A percentile compares a stretch with the other conserved stretches of the same genome.
phyloP scores from a whole-genome alignment of 2,888 invertebrate species.

The Chelonus formosanus region DNA sequence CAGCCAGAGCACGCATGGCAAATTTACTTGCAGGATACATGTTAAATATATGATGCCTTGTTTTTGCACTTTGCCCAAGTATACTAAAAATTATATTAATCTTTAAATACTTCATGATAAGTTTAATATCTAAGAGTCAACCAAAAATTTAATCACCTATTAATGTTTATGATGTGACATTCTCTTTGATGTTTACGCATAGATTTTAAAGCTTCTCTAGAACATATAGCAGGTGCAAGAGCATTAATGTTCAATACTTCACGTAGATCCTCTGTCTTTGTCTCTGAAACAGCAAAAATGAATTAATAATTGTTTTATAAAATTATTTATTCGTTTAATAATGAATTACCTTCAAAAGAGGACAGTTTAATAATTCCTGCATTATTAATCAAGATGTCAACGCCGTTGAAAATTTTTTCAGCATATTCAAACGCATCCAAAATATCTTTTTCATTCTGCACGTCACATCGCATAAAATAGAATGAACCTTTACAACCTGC shows the following conservation, averaged over 20 bases:
- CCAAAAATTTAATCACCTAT: slow-evolving; percentile 44
- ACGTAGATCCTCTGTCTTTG: slow-evolving; percentile 44
- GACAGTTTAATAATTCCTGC: slow-evolving; percentile 58
- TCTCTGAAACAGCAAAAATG: slow-evolving; percentile 40
- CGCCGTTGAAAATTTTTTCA: slow-evolving; percentile 56
- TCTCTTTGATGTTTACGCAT: slow-evolving; percentile 45
- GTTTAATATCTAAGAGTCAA: background rate
- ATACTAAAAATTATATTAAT: slow-evolving; percentile 33
- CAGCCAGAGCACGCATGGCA: slow-evolving; percentile 64
- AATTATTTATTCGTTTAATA: background rate
- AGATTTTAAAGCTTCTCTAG: slow-evolving; percentile 48
- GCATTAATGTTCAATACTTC: slow-evolving; percentile 50
- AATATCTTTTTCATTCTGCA: slow-evolving; percentile 45
- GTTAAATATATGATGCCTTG: slow-evolving; percentile 21
- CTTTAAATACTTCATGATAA: background rate
- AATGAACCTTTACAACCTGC: slow-evolving; percentile 51
- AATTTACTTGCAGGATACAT: slow-evolving; percentile 61
- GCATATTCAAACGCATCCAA: slow-evolving; percentile 44
- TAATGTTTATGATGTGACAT: slow-evolving; percentile 51
- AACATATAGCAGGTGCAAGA: slow-evolving; percentile 49
- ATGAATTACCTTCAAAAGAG: slow-evolving; percentile 39
- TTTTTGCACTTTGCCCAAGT: slow-evolving; percentile 31
- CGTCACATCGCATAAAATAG: slow-evolving; percentile 48
- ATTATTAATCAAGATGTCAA: slow-evolving; percentile 66
- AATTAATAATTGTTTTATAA: background rate